Base-by-base conservation (phyloP, 2,113 vertebrate genomes). In the Eonycteris spelaea region DNA sequence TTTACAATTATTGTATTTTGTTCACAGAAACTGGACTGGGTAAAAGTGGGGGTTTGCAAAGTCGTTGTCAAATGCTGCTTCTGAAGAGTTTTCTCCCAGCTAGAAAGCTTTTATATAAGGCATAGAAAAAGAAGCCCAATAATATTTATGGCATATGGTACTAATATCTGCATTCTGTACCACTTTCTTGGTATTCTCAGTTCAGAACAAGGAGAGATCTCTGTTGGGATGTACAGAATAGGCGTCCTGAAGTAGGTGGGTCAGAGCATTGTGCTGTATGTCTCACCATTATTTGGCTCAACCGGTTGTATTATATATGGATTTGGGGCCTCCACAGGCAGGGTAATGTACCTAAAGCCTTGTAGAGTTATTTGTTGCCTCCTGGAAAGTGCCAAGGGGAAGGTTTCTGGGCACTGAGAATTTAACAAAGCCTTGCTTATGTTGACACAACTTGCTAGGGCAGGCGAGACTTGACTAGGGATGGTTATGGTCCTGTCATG, bases 361-460 rank as follows among this genome's bases (percentile, higher is more conserved):
- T 86, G 53, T 92, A 67, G 43, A 13, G 26, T 95, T 95, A 74
- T 43, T 96, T 5, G 0, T 79, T 86, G 86, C 51, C 48, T 74
- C 73, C 22, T 79, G 48, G 45, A 89, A 91, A 90, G 53, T 89
- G 51, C 61, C 45, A 86, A 35, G 28, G 55, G 59, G 61, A 65
- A 75, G 30, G 78, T 91, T 85, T 83, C 84, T 83, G 87, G 73
- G 57, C 82, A 75, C 48, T n/a, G 79, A 79, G 89, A 89, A 79
- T 86, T 96, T 92, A 48, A 82, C 40, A 90, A 48, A 79, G n/a
- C 55, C 33, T 67, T 71, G 48, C 45, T 33, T 86, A 0, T 87
- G 43, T 91, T 91, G 67, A 63, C n/a, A 86, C 63, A 86, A 35
- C 63, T 96, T 92, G 67, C 61, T 82, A 40, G 78, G 43, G 61